A percentile compares a stretch with the other conserved stretches of the same genome.
Conservation (phyloP, 2,888 invertebrate species). For the Scaptomyza caliginosa region DNA sequence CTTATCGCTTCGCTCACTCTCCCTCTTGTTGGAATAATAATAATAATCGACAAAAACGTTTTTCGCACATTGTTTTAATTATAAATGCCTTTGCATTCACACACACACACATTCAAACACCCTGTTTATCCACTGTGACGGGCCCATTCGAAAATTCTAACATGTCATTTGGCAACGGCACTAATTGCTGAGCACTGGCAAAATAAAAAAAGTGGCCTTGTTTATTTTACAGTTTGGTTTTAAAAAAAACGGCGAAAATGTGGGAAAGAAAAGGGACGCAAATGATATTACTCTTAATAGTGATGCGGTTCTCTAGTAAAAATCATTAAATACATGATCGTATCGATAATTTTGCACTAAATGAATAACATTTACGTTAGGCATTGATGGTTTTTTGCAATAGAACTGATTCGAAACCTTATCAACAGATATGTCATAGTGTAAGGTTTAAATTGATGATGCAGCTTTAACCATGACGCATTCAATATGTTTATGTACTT, state of each 20-base stretch:
- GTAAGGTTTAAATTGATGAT: not conserved
- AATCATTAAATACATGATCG: not conserved
- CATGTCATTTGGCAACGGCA: not conserved
- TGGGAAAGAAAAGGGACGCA: not conserved
- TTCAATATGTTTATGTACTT: not conserved
- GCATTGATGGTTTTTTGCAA: no score
- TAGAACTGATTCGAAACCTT: not conserved
- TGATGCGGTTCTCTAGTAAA: constrained; percentile 13
- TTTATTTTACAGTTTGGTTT: not conserved
- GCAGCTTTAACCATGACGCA: constrained; percentile 4
- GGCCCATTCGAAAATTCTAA: not conserved
- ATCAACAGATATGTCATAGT: constrained; percentile 7
- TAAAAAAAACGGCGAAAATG: not conserved
- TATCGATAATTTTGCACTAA: not conserved
- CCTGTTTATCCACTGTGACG: not conserved
- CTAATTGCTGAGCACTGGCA: not conserved
- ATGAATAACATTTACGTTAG: not conserved
- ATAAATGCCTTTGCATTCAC: not conserved
- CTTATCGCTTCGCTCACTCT: not conserved
- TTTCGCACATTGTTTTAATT: constrained; percentile 8
- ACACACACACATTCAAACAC: constrained; percentile 3
- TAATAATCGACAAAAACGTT: constrained; percentile 9
- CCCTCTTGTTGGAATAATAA: not conserved
- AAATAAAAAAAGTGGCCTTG: not conserved
- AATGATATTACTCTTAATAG: constrained; percentile 9